phyloP scores from a whole-genome alignment of 2,113 vertebrate genomes.

The Nothobranchius kuhntae region DNA sequence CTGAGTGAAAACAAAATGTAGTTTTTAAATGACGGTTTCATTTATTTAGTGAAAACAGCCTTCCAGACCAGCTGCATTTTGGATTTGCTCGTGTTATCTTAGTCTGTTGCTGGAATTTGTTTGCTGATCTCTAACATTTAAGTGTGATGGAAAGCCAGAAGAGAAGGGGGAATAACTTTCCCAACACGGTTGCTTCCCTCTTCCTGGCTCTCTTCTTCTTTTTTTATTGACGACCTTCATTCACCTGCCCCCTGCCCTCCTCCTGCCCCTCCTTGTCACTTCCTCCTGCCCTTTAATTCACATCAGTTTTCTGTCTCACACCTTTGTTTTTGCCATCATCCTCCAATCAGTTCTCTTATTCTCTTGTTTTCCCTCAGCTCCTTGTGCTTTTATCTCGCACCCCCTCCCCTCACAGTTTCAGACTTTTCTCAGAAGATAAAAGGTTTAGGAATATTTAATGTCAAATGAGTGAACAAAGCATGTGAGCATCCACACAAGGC shows the following conservation, averaged over 20 bases:
- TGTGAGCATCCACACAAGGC: slow-evolving; percentile 6
- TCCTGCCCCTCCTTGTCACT: slow-evolving; percentile 39
- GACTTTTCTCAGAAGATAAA: slow-evolving; percentile 47
- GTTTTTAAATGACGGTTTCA: no score
- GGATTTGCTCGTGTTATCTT: no score
- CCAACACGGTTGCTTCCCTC: slow-evolving; percentile 19
- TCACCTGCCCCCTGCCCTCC: slow-evolving; percentile 36
- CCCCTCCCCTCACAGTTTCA: slow-evolving; percentile 16
- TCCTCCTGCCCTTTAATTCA: slow-evolving; percentile 17
- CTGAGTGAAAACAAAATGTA: no score
- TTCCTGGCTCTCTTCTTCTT: neutral
- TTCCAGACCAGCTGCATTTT: no score
- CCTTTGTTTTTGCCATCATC: slow-evolving; percentile 37
- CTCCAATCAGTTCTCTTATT: slow-evolving; percentile 48
- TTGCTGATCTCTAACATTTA: no score
- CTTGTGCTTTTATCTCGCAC: neutral
- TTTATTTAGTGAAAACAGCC: no score
- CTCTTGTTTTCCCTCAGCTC: slow-evolving; percentile 29
- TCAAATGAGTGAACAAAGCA: slow-evolving; percentile 53
- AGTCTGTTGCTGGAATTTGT: no score
- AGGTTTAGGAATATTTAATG: slow-evolving; percentile 44
- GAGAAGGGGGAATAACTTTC: no score
- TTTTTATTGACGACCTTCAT: slow-evolving; percentile 23
- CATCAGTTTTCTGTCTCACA: slow-evolving; percentile 41
- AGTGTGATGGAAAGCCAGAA: no score